Conservation (phyloP, 2,113 vertebrate species). For the Stegastes partitus region DNA sequence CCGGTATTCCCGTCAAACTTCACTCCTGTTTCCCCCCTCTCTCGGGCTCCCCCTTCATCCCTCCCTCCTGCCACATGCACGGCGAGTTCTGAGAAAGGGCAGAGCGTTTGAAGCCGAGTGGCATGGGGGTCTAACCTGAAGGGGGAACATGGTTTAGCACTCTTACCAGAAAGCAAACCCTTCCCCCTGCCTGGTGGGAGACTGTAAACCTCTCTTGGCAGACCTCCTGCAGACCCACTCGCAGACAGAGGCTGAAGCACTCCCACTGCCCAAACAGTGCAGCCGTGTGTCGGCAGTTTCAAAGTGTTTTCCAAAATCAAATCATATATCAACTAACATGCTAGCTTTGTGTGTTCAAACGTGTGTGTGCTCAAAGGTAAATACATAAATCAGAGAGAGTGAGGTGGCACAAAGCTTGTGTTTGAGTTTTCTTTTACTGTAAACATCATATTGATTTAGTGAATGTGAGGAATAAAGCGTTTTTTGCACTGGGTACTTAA, state of each 20-base stretch:
- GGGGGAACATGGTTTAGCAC: constrained; percentile 70
- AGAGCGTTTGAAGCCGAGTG: constrained; percentile 86
- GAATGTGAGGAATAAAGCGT: too few relatives aligned
- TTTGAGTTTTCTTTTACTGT: too few relatives aligned
- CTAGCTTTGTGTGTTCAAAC: too few relatives aligned
- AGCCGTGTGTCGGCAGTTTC: background rate
- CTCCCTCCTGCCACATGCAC: constrained; percentile 74
- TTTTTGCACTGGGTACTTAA: too few relatives aligned
- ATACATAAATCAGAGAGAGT: too few relatives aligned
- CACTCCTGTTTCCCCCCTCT: constrained; percentile 72
- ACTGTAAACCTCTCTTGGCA: constrained; percentile 49
- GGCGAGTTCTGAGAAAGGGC: constrained; percentile 83
- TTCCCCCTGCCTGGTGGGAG: constrained; percentile 28
- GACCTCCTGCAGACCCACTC: constrained; percentile 40
- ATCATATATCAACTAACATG: too few relatives aligned
- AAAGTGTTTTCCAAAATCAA: too few relatives aligned
- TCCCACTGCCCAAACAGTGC: constrained; percentile 36
- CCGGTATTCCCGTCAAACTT: constrained; percentile 75
- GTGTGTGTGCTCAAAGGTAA: too few relatives aligned
- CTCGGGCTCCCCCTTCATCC: constrained; percentile 66
- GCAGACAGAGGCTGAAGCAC: constrained; percentile 18
- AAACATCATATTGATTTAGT: too few relatives aligned
- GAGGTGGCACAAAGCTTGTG: too few relatives aligned
- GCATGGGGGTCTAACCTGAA: constrained; percentile 81
- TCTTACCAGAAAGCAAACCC: constrained; percentile 58